Base-by-base conservation (phyloP, 2,888 invertebrate species). In the Gerris lacustris region DNA sequence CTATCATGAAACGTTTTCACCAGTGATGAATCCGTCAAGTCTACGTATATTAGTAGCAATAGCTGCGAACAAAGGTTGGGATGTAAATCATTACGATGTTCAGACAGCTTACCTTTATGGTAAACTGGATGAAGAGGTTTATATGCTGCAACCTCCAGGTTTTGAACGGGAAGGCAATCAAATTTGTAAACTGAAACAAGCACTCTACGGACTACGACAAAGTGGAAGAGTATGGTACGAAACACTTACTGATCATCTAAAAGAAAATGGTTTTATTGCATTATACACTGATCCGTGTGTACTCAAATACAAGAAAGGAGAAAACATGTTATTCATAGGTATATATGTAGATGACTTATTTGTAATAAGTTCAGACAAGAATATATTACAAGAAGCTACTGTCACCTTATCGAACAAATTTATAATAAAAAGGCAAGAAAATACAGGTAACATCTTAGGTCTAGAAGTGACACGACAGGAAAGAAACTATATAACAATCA, bases 1-100 rank as follows among this genome's bases (percentile, higher is more conserved):
- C 71, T 79, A 77, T 72, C 72, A 76, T 44, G 77, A 79, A 70
- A 77, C 77, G 0, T 79, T 77, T 69, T 76, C 78, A 66, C 78
- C 78, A n/a, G 78, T 79, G 0, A 76, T 75, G 15, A 55, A 55
- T 11, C 55, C 55, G 15, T 55, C n/a, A n/a, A n/a, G n/a, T 55
- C 5, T 77, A 44, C 69, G 76, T 43, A 69, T 70, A 6, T 67
- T 76, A 15, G 67, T 76, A 5, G 70, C 74, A 7, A 55, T 76
- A 7, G 74, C 75, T 31, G 74, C 70, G 11, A 47, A 7, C 11
- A 47, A 47, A 47, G 7, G 11, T 47, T 47, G 11, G 6, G 47
- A 47, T 47, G 47, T 47, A 11, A 76, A 70, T 76, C 76, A 62
- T n/a, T n/a, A n/a, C n/a, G n/a, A n/a, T n/a, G n/a, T n/a, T n/a